Conservation (phyloP, 2,113 vertebrate species). For the Podiceps cristatus region DNA sequence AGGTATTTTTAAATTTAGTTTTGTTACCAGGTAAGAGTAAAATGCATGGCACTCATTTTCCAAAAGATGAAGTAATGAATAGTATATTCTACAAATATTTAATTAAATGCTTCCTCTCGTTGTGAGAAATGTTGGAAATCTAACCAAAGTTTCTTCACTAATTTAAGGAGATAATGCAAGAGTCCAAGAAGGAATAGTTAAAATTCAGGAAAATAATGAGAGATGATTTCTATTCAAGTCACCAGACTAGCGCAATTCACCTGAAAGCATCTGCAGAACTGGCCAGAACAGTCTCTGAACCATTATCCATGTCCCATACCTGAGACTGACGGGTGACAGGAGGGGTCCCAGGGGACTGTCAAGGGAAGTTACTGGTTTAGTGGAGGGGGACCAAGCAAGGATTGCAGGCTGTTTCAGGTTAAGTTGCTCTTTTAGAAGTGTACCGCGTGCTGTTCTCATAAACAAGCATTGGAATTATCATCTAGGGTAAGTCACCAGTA, state of each 20-base stretch:
- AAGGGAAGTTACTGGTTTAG: background rate
- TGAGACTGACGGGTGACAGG: background rate
- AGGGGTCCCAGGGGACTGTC: background rate
- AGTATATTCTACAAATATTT: background rate
- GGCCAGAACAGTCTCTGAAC: background rate
- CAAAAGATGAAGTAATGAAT: background rate
- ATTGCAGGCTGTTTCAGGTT: background rate
- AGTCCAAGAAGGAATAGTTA: background rate
- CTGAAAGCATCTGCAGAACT: background rate
- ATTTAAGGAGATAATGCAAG: background rate
- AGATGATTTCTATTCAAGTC: background rate
- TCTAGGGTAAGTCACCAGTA: background rate
- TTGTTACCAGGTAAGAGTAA: background rate
- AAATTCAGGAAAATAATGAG: background rate
- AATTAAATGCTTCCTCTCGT: background rate
- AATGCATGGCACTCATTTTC: background rate
- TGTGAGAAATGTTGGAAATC: background rate
- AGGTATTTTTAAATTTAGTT: background rate
- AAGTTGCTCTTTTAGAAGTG: background rate
- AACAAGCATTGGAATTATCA: rapidly evolving
- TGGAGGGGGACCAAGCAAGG: background rate
- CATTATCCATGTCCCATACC: background rate
- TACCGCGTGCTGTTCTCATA: rapidly evolving
- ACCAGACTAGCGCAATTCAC: background rate
- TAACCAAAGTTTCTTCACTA: background rate